A percentile compares a stretch with the other conserved stretches of the same genome.
Evolutionary conservation across 2,113 vertebrate genomes (phyloP).

Genomic region (Montifringilla adamsi): DNA sequence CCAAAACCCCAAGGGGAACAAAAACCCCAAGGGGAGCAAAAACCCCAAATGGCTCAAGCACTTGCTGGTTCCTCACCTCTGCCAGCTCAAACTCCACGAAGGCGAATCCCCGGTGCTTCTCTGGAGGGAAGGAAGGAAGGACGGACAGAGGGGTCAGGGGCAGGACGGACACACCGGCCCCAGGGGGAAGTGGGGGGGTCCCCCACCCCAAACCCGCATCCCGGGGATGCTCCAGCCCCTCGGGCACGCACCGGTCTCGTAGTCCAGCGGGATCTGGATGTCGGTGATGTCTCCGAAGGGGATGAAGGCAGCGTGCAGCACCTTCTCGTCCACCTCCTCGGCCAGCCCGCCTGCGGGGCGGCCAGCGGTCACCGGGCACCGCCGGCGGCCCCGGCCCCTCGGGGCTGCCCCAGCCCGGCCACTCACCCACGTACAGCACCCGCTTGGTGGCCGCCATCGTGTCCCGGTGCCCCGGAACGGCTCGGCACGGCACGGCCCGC

Average conservation of each 20-base stretch:
- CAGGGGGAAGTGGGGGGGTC: too few relatives aligned
- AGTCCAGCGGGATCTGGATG: slow-evolving; percentile 96
- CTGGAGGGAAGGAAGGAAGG: slow-evolving; percentile 55
- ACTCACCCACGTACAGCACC: slow-evolving; percentile 78
- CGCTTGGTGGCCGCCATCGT: slow-evolving; percentile 74
- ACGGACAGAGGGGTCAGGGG: background rate
- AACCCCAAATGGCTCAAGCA: rapidly evolving
- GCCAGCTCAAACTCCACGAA: slow-evolving; percentile 95
- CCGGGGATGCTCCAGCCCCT: background rate
- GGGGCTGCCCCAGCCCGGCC: background rate
- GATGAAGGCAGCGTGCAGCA: slow-evolving; percentile 93
- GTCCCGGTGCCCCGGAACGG: background rate
- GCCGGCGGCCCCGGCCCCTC: background rate
- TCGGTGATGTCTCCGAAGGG: slow-evolving; percentile 94
- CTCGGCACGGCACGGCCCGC: background rate
- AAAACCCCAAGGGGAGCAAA: too few relatives aligned
- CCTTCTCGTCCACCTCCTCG: slow-evolving; percentile 95
- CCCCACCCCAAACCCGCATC: too few relatives aligned
- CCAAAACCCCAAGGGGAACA: rapidly evolving
- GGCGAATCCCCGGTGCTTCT: slow-evolving; percentile 96
- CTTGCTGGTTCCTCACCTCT: slow-evolving; percentile 78
- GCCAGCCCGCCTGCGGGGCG: slow-evolving; percentile 85
- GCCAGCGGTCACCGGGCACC: background rate
- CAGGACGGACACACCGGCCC: background rate
- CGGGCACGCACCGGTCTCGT: slow-evolving; percentile 86